Base-by-base conservation (phyloP, 2,888 invertebrate genomes). In the Onchidella celtica region DNA sequence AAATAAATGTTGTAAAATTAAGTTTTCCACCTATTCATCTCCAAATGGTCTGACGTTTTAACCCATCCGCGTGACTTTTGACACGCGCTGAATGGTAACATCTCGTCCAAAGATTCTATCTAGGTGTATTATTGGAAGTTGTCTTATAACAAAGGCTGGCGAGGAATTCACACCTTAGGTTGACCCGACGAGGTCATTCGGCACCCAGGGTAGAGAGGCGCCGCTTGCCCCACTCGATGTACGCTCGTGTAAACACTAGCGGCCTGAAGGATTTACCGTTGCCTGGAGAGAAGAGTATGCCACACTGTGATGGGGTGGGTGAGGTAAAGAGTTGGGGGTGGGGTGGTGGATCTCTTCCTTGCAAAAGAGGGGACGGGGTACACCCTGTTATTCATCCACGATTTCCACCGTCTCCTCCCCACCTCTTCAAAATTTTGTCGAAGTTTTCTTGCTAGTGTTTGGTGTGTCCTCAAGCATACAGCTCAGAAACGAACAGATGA, bases 111-210 rank as follows among this genome's bases (percentile, higher is more conserved):
- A n/a, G n/a, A n/a, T n/a, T n/a, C n/a, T n/a, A n/a, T n/a, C n/a
- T n/a, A n/a, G 17, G 1, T 24, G 66, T 36, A 36, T 24, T 59
- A 68, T 3, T 27, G 1, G 40, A 38, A 21, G 36, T 4, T 21
- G 27, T 4, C 21, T 66, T 2, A 38, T 40, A 47, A 47, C 24
- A 47, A 11, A 69, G 24, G 3, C 47, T 21, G 69, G 3, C 47
- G 47, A 40, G 11, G 69, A 47, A 47, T 69, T 69, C 69, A 69
- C 69, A 69, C 69, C 69, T 47, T 47, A 47, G 2, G 69, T 27
- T 69, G 47, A 69, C 40, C 47, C 38, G 69, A 14, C 40, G 6
- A 69, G 47, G 59, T 59, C 59, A 59, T n/a, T 14, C 59, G 59
- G 59, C 59, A 59, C 59, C 59, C 59, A 4, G 59, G 59, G 69